Percentiles rank a stretch among this genome's conserved stretches.
Evolutionary conservation across 2,888 invertebrate genomes (phyloP).

Genomic region (Plebejus melissa): DNA sequence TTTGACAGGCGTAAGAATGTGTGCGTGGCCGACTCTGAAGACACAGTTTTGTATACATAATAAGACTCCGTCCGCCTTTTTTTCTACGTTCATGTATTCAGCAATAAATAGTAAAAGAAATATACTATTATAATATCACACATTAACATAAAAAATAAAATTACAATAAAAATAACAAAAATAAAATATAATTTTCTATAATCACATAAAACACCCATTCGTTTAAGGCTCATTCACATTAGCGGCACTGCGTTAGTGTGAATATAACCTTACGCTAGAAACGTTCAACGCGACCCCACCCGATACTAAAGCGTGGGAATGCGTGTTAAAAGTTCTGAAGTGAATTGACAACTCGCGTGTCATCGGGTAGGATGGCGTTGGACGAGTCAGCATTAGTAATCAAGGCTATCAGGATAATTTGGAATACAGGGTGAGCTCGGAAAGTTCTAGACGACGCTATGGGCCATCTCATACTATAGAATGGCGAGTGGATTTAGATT

Average conservation of each 20-base stretch:
- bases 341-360: slow-evolving; percentile 3
- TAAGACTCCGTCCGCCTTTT: too few species aligned
- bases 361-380: slow-evolving; percentile 6
- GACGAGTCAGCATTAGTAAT: background rate
- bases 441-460: too few species aligned
- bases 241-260: background rate
- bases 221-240: background rate
- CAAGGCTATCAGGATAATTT: background rate
- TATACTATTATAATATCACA: slow-evolving; percentile 1
- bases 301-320: background rate
- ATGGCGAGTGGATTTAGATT: too few species aligned
- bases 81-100: too few species aligned
- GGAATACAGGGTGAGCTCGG: background rate
- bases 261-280: background rate
- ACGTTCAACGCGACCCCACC: background rate
- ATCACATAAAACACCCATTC: slow-evolving; percentile 16
- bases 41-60: too few species aligned
- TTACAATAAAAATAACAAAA: slow-evolving; percentile 24
- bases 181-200: slow-evolving; percentile 25
- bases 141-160: slow-evolving; percentile 21
- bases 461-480: too few species aligned
- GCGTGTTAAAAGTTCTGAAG: slow-evolving; percentile 11
- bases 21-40: too few species aligned
- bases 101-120: background rate
- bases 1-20: too few species aligned